These are phyloP conservation scores for Eleutherodactylus coqui DNA, from an alignment of 2,797 vertebrate species.

Conservation along the genomic window DNA sequence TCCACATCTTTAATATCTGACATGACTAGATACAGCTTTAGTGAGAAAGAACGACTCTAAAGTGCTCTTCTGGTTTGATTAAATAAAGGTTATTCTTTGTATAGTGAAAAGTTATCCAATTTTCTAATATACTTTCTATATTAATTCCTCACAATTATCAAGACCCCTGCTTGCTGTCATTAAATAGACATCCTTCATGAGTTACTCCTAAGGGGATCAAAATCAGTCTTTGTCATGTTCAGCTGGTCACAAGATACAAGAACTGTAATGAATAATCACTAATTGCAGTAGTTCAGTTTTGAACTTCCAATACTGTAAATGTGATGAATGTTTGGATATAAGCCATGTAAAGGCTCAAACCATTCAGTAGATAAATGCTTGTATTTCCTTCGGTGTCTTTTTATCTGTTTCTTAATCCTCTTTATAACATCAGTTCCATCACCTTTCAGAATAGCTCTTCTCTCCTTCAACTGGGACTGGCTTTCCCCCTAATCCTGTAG, in stretches of 20 bases:
- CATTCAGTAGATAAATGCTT: neutral
- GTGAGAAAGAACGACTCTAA: too few species aligned
- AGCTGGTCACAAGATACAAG: neutral
- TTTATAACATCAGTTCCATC: conserved; percentile 34
- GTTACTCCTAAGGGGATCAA: neutral
- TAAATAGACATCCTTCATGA: neutral
- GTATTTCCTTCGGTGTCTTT: neutral
- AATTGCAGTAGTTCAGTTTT: neutral
- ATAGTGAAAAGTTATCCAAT: too few species aligned
- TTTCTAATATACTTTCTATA: too few species aligned
- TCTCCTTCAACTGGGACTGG: conserved; percentile 19
- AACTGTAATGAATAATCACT: neutral
- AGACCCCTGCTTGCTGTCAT: too few species aligned
- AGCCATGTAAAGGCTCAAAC: neutral
- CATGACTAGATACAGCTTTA: too few species aligned
- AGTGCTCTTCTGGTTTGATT: neutral
- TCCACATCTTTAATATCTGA: too few species aligned
- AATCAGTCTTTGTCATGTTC: neutral
- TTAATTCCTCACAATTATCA: too few species aligned
- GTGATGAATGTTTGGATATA: neutral
- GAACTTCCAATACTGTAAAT: neutral
- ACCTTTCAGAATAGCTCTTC: conserved; percentile 17
- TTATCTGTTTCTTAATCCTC: conserved; percentile 15
- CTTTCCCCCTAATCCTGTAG: conserved; percentile 58
- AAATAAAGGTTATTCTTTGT: too few species aligned